Percentiles rank a stretch among this genome's conserved stretches.
These are phyloP conservation scores for Rhabdomys pumilio DNA, from an alignment of 2,797 vertebrate genomes.

Conservation along the genomic window DNA sequence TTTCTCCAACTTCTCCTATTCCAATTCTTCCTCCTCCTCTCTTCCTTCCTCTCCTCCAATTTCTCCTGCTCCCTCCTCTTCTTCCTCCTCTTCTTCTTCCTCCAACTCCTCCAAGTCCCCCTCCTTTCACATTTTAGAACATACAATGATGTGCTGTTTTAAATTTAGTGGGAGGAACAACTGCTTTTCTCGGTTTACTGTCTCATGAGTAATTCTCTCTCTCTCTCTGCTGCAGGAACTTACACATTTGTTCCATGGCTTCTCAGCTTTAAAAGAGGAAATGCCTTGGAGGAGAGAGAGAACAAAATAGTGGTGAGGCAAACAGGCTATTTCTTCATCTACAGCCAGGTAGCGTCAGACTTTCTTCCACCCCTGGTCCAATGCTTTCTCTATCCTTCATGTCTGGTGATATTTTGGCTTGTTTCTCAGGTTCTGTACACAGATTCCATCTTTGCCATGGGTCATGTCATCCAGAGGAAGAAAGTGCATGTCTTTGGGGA, in stretches of 20 bases:
- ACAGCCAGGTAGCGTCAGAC: slow-evolving; percentile 94
- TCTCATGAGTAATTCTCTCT: background rate
- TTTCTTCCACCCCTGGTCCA: fast-evolving
- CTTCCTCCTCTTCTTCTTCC: background rate
- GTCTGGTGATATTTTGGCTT: slow-evolving; percentile 62
- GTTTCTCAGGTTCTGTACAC: slow-evolving; percentile 94
- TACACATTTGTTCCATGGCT: slow-evolving; percentile 96
- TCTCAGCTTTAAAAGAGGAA: slow-evolving; percentile 94
- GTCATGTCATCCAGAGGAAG: slow-evolving; percentile 95
- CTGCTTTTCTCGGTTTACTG: background rate
- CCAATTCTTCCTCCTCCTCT: too few species aligned
- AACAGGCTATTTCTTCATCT: slow-evolving; percentile 97
- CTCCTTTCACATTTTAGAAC: background rate
- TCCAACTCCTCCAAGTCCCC: background rate
- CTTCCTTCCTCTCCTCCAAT: background rate
- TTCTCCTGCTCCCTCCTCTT: background rate
- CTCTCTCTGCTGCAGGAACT: slow-evolving; percentile 85
- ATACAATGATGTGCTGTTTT: slow-evolving; percentile 42
- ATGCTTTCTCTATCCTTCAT: fast-evolving
- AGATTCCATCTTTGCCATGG: slow-evolving; percentile 95
- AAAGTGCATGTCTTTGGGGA: slow-evolving; percentile 96
- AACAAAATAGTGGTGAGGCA: slow-evolving; percentile 95
- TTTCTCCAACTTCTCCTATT: too few species aligned
- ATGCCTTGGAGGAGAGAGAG: slow-evolving; percentile 92
- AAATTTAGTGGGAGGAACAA: slow-evolving; percentile 20